Evolutionary conservation across 2,888 invertebrate species (phyloP).

Genomic region (Pterostichus niger): DNA sequence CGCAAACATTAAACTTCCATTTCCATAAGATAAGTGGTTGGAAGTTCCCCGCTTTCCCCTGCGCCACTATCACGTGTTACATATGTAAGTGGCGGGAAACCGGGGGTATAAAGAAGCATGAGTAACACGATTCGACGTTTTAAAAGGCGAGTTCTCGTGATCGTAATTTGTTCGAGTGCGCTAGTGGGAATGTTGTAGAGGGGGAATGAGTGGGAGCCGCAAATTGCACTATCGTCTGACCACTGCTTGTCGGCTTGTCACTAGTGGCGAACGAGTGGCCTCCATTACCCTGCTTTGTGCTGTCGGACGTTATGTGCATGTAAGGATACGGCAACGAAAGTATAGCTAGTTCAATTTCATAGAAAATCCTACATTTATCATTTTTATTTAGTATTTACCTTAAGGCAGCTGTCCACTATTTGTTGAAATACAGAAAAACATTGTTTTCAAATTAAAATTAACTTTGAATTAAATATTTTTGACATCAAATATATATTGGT

Average conservation of each 20-base stretch:
- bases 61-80: constrained; percentile 10
- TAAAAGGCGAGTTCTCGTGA: constrained; percentile 41
- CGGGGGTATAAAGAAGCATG: constrained; percentile 1
- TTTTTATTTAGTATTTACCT: no score
- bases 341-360: no score
- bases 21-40: constrained; percentile 50
- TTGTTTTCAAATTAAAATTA: no score
- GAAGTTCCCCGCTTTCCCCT: not conserved
- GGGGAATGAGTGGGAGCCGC: not conserved
- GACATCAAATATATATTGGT: no score
- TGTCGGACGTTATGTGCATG: not conserved
- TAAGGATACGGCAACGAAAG: not conserved
- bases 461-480: no score
- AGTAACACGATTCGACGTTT: constrained; percentile 45
- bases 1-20: constrained; percentile 39
- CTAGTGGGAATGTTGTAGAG: not conserved
- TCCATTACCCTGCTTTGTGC: not conserved
- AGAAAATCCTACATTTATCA: no score
- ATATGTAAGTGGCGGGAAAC: constrained; percentile 32
- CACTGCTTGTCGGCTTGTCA: not conserved
- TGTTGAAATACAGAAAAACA: no score
- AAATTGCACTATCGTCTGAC: constrained; percentile 23
- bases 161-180: constrained; percentile 14
- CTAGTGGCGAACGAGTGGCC: not conserved
- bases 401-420: no score